phyloP scores from a whole-genome alignment of 2,113 vertebrate genomes.

The Zosterops borbonicus region DNA sequence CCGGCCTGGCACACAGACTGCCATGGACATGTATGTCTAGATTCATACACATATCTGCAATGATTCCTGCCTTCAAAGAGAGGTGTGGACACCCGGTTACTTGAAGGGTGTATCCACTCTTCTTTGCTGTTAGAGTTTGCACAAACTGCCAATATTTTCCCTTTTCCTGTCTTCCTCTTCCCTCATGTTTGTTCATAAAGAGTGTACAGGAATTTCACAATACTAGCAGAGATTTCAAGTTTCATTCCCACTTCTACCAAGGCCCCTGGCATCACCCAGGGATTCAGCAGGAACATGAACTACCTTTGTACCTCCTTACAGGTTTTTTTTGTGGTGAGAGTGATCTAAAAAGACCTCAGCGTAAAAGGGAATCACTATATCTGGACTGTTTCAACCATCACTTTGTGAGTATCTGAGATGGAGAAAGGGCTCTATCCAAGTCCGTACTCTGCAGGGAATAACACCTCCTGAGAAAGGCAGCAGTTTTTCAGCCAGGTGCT shows the following conservation, averaged over 20 bases:
- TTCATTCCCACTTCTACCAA: background rate
- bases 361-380: background rate
- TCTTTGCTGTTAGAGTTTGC: background rate
- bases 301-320: background rate
- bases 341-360: background rate
- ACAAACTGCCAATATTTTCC: background rate
- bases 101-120: background rate
- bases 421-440: background rate
- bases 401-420: background rate
- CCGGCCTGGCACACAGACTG: background rate
- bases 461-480: background rate
- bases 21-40: background rate
- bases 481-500: background rate
- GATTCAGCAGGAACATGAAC: background rate
- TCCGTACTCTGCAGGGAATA: background rate
- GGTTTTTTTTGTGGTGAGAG: background rate
- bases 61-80: background rate
- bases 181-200: accelerated
- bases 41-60: background rate
- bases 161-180: background rate
- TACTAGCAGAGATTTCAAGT: background rate
- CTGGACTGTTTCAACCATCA: background rate
- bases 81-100: background rate
- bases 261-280: background rate
- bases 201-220: background rate